Base-by-base conservation (phyloP, 1,140 invertebrate species). In the Dendrolimus punctatus region DNA sequence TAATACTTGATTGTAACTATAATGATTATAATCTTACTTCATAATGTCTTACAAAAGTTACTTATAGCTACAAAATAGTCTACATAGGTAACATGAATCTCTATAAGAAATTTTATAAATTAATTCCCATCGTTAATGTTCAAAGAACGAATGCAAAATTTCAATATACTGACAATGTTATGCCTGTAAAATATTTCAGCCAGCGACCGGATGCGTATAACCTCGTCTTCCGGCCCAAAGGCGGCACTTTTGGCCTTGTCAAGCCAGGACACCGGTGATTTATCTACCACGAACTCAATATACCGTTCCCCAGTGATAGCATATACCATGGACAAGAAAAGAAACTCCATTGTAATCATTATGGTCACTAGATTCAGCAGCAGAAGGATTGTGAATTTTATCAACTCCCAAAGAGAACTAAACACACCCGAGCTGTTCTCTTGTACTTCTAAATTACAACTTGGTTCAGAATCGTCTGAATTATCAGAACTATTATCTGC, bases 151-250 rank as follows among this genome's bases (percentile, higher is more conserved):
- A 62, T 60, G 4, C 75, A 42, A 59, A 72, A 66, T 38, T 69
- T 73, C 38, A 84, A 57, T 51, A 80, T 58, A 41, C 60, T 69
- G 6, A 76, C 55, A 39, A 82, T n/a, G 48, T 74, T 79, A 0
- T 68, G 46, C 5, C 62, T 63, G 51, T 62, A 51, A 38, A 76
- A 63, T 10, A 84, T 47, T 36, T 80, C 63, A 38, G 70, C 60
- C 0, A 80, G 39, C 4, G 73, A 74, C 42, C 64, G 49, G 46
- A 84, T 80, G 8, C 58, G 60, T 39, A 82, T 64, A 3, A 58
- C 60, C 42, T 81, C 71, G n/a, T 57, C 50, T n/a, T 74, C 58
- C 0, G 68, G 49, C 5, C 80, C 80, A 38, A 77, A 76, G 1
- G 66, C 62, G 0, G 70, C 37, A 6, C 43, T 54, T 49, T 64